phyloP scores from a whole-genome alignment of 2,888 invertebrate genomes.

The Apotomis capreana region DNA sequence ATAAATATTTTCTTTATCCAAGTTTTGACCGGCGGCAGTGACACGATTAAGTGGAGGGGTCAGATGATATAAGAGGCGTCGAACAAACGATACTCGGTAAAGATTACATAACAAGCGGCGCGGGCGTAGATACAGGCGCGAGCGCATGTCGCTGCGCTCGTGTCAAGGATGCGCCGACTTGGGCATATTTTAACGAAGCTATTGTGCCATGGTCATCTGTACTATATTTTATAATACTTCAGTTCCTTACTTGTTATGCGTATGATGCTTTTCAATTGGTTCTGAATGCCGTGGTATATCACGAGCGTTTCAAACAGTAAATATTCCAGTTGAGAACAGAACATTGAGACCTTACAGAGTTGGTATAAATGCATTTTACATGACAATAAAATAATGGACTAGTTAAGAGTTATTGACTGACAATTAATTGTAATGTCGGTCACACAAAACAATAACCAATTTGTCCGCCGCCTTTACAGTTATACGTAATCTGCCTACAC shows the following conservation, averaged over 20 bases:
- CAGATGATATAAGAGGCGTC: slow-evolving; percentile 60
- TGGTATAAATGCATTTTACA: neutral
- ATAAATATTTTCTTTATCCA: slow-evolving; percentile 26
- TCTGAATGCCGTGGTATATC: neutral
- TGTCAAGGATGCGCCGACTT: slow-evolving; percentile 76
- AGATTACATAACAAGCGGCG: slow-evolving; percentile 68
- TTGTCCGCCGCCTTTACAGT: slow-evolving; percentile 31
- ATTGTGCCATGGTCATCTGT: slow-evolving; percentile 67
- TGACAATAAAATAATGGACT: neutral
- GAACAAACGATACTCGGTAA: slow-evolving; percentile 49
- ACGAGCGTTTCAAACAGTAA: neutral
- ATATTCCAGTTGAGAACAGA: neutral
- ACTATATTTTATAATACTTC: slow-evolving; percentile 45
- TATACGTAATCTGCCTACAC: slow-evolving; percentile 35
- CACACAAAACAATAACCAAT: slow-evolving; percentile 26
- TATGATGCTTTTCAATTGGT: slow-evolving; percentile 23
- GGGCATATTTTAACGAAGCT: slow-evolving; percentile 63
- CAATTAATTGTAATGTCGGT: slow-evolving; percentile 11
- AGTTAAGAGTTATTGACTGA: neutral
- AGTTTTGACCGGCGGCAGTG: slow-evolving; percentile 39
- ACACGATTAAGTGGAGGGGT: slow-evolving; percentile 47
- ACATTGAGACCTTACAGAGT: neutral
- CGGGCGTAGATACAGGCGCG: slow-evolving; percentile 51
- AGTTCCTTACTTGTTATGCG: slow-evolving; percentile 41
- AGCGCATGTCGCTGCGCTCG: slow-evolving; percentile 56